Conservation (phyloP, 2,797 vertebrate species). For the Melanotaenia parkinsoni region DNA sequence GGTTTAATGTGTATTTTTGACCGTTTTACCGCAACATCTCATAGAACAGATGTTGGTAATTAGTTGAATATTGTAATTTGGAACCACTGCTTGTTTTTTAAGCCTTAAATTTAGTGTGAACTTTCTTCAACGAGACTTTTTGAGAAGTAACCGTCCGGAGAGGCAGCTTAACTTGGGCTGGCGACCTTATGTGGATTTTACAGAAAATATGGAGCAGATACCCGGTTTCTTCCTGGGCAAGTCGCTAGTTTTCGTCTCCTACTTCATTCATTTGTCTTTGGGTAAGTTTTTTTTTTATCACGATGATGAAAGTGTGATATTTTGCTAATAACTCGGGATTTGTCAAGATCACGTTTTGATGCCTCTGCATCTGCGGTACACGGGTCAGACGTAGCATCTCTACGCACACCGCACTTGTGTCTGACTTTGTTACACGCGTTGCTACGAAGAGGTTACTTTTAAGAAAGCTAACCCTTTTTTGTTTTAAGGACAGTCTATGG, state of each 20-base stretch:
- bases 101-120: not conserved
- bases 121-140: slow-evolving; percentile 36
- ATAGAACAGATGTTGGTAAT: not conserved
- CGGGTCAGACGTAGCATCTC: slow-evolving; percentile 62
- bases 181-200: slow-evolving; percentile 88
- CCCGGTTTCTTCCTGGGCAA: slow-evolving; percentile 79
- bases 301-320: not conserved
- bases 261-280: slow-evolving; percentile 70
- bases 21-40: not conserved
- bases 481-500: not conserved
- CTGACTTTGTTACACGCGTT: not conserved
- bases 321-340: not conserved
- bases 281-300: slow-evolving; percentile 72
- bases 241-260: slow-evolving; percentile 73
- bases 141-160: slow-evolving; percentile 64
- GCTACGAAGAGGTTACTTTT: not conserved
- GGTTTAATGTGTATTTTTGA: slow-evolving; percentile 19
- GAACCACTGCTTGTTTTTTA: not conserved
- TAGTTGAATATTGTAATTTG: slow-evolving; percentile 28
- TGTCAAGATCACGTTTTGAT: slow-evolving; percentile 52
- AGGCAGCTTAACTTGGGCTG: slow-evolving; percentile 79
- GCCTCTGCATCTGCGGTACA: slow-evolving; percentile 53
- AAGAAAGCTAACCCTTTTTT: not conserved
- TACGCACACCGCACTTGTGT: slow-evolving; percentile 11
- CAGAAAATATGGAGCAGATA: slow-evolving; percentile 82